Evolutionary conservation across 2,113 vertebrate genomes (phyloP).

Genomic region (Planiliza haematocheilus): DNA sequence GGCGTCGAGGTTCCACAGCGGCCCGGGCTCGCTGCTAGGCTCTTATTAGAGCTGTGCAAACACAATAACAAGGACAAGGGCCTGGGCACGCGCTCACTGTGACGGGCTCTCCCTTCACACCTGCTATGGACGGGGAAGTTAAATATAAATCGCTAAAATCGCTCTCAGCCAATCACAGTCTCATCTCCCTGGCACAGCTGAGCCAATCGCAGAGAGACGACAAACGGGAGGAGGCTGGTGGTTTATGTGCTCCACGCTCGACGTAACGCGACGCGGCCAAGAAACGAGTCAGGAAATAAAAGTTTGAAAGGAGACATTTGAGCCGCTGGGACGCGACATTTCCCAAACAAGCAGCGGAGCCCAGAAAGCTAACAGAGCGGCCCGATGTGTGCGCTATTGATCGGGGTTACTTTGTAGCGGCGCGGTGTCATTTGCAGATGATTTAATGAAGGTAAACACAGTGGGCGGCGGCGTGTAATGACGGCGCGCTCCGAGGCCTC

Average conservation of each 20-base stretch:
- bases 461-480: slow-evolving; percentile 20
- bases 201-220: neutral
- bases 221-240: neutral
- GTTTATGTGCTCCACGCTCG: too few species aligned
- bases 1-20: neutral
- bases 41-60: neutral
- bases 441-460: slow-evolving; percentile 40
- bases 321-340: neutral
- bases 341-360: slow-evolving; percentile 6
- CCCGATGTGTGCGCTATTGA: slow-evolving; percentile 6
- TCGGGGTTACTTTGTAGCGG: slow-evolving; percentile 11
- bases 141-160: neutral
- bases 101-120: neutral
- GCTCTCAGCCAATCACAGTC: neutral
- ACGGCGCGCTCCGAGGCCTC: slow-evolving; percentile 10
- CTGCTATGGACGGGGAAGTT: neutral
- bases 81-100: neutral
- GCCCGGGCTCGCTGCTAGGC: neutral
- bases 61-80: slow-evolving; percentile 5
- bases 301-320: neutral
- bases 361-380: neutral
- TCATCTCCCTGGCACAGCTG: neutral
- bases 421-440: slow-evolving; percentile 32
- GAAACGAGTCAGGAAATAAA: neutral
- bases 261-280: too few species aligned